phyloP scores from a whole-genome alignment of 2,113 vertebrate species.

The Thryonomys swinderianus region DNA sequence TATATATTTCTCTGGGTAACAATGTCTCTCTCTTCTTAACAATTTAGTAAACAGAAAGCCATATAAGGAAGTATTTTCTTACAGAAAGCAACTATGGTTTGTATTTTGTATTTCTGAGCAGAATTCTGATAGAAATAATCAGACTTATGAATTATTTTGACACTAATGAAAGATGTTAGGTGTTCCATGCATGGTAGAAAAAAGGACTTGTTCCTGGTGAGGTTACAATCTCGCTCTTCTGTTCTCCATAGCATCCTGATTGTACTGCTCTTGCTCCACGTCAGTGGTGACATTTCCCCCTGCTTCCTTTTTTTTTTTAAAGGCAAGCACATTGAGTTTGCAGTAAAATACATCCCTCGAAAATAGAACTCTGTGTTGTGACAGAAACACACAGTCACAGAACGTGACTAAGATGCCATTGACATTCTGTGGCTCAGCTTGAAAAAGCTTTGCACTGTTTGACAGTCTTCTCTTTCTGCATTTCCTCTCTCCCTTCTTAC shows the following conservation, averaged over 20 bases:
- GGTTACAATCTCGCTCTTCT: neutral
- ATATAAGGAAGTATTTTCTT: slow-evolving; percentile 70
- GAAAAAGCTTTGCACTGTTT: neutral
- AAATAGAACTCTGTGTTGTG: neutral
- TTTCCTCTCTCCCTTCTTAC: neutral
- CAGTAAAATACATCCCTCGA: slow-evolving; percentile 7
- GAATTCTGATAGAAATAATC: slow-evolving; percentile 60
- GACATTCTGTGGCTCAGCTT: neutral
- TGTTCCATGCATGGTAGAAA: slow-evolving; percentile 22
- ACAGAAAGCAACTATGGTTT: slow-evolving; percentile 66
- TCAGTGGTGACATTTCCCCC: slow-evolving; percentile 40
- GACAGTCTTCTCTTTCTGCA: neutral
- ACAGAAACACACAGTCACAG: neutral
- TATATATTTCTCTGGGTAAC: slow-evolving; percentile 54
- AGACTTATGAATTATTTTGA: slow-evolving; percentile 65
- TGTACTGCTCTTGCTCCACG: neutral
- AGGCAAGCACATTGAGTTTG: neutral
- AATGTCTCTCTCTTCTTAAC: slow-evolving; percentile 64
- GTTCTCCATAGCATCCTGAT: slow-evolving; percentile 2
- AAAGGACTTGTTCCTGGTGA: neutral
- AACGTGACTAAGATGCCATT: neutral
- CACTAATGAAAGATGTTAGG: slow-evolving; percentile 68
- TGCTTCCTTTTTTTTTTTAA: slow-evolving; percentile 7
- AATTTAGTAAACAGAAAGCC: slow-evolving; percentile 76
- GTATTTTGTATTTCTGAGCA: slow-evolving; percentile 77